Conservation (phyloP, 2,113 vertebrate genomes). For the Aegithalos caudatus region DNA sequence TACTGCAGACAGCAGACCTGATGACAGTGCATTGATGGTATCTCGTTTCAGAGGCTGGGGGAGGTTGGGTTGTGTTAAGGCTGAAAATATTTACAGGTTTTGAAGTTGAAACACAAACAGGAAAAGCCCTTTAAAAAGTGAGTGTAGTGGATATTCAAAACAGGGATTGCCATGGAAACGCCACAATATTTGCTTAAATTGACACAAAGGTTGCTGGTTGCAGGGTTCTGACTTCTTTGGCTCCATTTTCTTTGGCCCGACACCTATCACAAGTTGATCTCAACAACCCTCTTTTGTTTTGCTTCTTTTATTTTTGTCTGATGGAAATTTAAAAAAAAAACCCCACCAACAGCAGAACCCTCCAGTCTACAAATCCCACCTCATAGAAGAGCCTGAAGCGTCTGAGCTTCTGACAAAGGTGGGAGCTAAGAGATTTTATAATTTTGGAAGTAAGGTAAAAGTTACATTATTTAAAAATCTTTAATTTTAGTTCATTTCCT, state of each 20-base stretch:
- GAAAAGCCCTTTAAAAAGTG: slow-evolving; percentile 82
- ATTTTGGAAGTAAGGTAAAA: slow-evolving; percentile 33
- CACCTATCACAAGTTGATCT: slow-evolving; percentile 69
- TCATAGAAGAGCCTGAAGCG: neutral
- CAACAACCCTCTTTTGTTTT: slow-evolving; percentile 24
- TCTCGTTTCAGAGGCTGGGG: slow-evolving; percentile 23
- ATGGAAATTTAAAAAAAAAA: neutral
- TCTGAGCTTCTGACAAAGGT: neutral
- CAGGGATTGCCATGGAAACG: slow-evolving; percentile 83
- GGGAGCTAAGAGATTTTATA: neutral
- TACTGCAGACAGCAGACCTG: neutral
- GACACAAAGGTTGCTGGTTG: slow-evolving; percentile 80
- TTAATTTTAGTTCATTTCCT: slow-evolving; percentile 26
- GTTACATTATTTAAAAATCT: neutral
- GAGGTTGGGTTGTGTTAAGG: slow-evolving; percentile 56
- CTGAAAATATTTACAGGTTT: slow-evolving; percentile 81
- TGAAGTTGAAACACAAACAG: slow-evolving; percentile 81
- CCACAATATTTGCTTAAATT: slow-evolving; percentile 87
- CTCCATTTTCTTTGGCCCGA: slow-evolving; percentile 66
- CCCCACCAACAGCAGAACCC: neutral
- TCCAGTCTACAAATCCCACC: neutral
- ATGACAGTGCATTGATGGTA: neutral
- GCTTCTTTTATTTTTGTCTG: slow-evolving; percentile 46
- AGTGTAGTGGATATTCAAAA: slow-evolving; percentile 82
- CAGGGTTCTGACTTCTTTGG: slow-evolving; percentile 70